Percentiles rank a stretch among this genome's conserved stretches.
Conservation (phyloP, 2,888 invertebrate species). For the Cyaniris semiargus region DNA sequence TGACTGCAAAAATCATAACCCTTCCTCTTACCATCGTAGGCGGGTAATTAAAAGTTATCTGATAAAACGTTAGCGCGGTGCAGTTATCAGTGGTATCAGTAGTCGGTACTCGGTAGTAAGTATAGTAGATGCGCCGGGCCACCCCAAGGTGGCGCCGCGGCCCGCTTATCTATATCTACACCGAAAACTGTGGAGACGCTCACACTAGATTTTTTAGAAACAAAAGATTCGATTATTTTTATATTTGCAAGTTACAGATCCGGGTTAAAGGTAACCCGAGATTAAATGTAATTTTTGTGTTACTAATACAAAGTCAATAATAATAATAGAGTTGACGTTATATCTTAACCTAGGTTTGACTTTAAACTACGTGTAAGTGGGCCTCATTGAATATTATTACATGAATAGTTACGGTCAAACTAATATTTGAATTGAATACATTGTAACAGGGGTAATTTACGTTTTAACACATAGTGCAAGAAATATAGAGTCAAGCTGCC, state of each 20-base stretch:
- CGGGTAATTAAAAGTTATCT: not conserved
- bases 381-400: too few relatives aligned
- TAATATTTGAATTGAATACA: not conserved
- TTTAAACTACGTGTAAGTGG: not conserved
- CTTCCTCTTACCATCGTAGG: not conserved
- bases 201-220: not conserved
- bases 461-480: too few relatives aligned
- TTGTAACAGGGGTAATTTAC: too few relatives aligned
- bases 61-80: not conserved
- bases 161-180: constrained; percentile 38
- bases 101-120: not conserved
- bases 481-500: not conserved
- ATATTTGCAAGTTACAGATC: not conserved
- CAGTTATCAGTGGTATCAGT: not conserved
- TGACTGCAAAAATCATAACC: not conserved
- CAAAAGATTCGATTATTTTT: not conserved
- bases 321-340: not conserved
- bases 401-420: not conserved
- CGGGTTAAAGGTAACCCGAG: not conserved
- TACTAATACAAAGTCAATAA: not conserved
- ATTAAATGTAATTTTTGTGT: too few relatives aligned
- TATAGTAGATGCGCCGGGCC: constrained; percentile 32
- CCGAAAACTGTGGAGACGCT: constrained; percentile 34
- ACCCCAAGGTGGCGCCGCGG: constrained; percentile 39
- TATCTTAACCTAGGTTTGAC: not conserved